Base-by-base conservation (phyloP, 1,140 invertebrate species). In the Watersipora subatra region DNA sequence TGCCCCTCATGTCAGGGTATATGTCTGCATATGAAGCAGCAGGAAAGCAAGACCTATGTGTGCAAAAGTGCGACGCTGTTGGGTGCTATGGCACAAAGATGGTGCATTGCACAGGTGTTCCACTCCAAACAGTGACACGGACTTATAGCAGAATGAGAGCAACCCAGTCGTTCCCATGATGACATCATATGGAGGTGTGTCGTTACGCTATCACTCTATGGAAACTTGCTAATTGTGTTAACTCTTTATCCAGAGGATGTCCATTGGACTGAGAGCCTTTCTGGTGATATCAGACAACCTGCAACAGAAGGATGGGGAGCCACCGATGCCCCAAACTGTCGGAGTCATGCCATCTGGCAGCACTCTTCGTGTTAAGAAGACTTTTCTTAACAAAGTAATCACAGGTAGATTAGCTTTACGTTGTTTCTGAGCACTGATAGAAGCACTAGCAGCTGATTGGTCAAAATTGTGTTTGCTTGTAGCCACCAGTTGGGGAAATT, bases 261-360 rank as follows among this genome's bases (percentile, higher is more conserved):
- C 92, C 72, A 98, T 99, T 66, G 96, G 96, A 0, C 82, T 99
- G 15, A 68, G 80, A 64, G 94, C 97, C 0, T 97, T 99, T 76
- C 83, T 99, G 1, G 95, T 99, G 0, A 95, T 99, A 12, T 94
- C 96, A 19, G 96, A 99, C 77, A 95, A 92, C 75, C 80, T 99
- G 22, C 95, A 99, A 76, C 96, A 99, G 79, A 97, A 97, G 77
- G 97, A 99, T 80, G 94, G 83, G 0, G 93, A 97, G 76, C 95
- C 94, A 7, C 93, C 93, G 0, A 97, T 98, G 93, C 94, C 94
- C 0, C 84, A 93, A 69, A 93, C 92, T 0, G 90, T 93, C 61
- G 92, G 91, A 0, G 91, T 92, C 1, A 81, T 97, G 46, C 94
- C 94, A 0, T 97, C 93, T 0, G 93, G 92, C 0, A 93, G 93